These are phyloP conservation scores for Oophaga sylvatica DNA, from an alignment of 2,797 vertebrate species.

Conservation along the genomic window DNA sequence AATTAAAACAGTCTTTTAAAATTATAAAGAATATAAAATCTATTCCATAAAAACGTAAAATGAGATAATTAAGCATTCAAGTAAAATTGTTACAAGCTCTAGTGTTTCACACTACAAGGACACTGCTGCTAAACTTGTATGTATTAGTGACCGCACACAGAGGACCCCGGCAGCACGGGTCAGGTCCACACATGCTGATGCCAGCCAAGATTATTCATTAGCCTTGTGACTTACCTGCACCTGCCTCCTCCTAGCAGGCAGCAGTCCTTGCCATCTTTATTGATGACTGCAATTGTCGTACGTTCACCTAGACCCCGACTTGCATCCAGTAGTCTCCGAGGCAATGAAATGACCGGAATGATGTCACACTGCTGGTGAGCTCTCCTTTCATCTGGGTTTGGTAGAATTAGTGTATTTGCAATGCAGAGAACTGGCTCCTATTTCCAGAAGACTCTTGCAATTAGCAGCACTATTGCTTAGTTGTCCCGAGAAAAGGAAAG, in stretches of 20 bases:
- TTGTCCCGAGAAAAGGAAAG: slow-evolving; percentile 71
- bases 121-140: slow-evolving; percentile 10
- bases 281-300: slow-evolving; percentile 44
- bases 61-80: background rate
- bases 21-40: background rate
- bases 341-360: slow-evolving; percentile 57
- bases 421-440: slow-evolving; percentile 50
- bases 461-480: slow-evolving; percentile 64
- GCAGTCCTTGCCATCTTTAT: slow-evolving; percentile 68
- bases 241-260: slow-evolving; percentile 63
- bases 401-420: slow-evolving; percentile 58
- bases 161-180: slow-evolving; percentile 7
- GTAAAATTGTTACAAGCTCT: background rate
- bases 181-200: slow-evolving; percentile 33
- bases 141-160: slow-evolving; percentile 15
- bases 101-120: background rate
- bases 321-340: slow-evolving; percentile 66
- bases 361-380: slow-evolving; percentile 57
- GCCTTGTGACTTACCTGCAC: slow-evolving; percentile 52
- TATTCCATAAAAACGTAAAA: background rate
- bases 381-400: slow-evolving; percentile 61
- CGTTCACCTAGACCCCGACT: slow-evolving; percentile 72
- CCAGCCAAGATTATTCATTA: slow-evolving; percentile 4
- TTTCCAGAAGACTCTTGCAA: slow-evolving; percentile 41
- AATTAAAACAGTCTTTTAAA: background rate